Percentiles rank a stretch among this genome's conserved stretches.
Conservation (phyloP, 2,888 invertebrate species). For the Electrophaes corylata region DNA sequence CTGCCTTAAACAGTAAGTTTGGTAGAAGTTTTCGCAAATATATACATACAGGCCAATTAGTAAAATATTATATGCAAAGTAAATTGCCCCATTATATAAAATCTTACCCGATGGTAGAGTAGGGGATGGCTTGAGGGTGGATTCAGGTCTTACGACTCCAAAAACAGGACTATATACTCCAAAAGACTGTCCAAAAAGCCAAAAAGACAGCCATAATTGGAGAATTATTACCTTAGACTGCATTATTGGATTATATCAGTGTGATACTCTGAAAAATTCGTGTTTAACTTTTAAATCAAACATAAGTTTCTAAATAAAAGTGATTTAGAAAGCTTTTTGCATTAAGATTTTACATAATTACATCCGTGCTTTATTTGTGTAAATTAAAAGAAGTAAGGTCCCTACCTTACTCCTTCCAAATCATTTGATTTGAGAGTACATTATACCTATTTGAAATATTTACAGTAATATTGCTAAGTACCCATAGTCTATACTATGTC, state of each 20-base stretch:
- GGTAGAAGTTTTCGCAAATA: conserved; percentile 4
- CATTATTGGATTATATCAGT: conserved; percentile 24
- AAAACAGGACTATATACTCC: conserved; percentile 57
- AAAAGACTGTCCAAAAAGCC: conserved; percentile 43
- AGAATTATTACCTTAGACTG: conserved; percentile 25
- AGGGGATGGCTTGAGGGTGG: conserved; percentile 48
- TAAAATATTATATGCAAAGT: conserved; percentile 11
- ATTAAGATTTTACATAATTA: background rate
- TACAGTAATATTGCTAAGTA: conserved; percentile 16
- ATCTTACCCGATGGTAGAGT: conserved; percentile 58
- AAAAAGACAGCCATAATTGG: conserved; percentile 36
- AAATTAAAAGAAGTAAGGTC: background rate
- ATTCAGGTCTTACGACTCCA: conserved; percentile 53
- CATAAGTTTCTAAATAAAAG: conserved; percentile 3
- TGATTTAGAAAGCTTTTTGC: conserved; percentile 1
- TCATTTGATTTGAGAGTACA: background rate
- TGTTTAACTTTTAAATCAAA: conserved; percentile 12
- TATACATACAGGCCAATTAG: conserved; percentile 47
- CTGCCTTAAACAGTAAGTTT: conserved; percentile 12
- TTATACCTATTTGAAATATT: conserved; percentile 10
- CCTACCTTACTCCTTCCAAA: no score
- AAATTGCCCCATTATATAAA: conserved; percentile 44
- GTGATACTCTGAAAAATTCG: conserved; percentile 32
- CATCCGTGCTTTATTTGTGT: conserved; percentile 1
- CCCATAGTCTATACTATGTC: background rate